phyloP scores from a whole-genome alignment of 1,140 invertebrate genomes.

The Oedothorax gibbosus region DNA sequence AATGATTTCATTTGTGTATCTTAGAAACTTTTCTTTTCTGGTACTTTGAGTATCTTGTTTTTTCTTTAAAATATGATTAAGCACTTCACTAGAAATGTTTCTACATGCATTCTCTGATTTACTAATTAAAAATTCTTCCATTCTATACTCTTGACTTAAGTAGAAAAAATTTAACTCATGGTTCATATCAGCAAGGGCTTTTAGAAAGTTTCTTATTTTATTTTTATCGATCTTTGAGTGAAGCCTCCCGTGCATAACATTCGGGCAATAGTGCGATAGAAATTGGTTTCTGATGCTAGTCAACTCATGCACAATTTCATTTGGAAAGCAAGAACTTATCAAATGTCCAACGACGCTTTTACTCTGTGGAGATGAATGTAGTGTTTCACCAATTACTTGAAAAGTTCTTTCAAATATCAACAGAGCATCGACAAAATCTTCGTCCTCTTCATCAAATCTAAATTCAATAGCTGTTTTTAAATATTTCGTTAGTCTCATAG shows the following conservation, averaged over 20 bases:
- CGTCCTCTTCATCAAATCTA: background rate
- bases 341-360: background rate
- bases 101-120: no score
- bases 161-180: background rate
- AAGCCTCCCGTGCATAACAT: background rate
- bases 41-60: no score
- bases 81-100: no score
- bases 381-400: conserved; percentile 23
- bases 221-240: background rate
- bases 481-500: background rate
- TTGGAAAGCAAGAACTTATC: background rate
- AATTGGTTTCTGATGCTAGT: background rate
- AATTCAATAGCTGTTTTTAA: background rate
- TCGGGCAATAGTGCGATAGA: background rate
- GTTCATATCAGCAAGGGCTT: background rate
- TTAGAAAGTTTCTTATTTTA: background rate
- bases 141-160: background rate
- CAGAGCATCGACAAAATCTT: background rate
- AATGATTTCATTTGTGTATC: no score
- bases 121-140: conserved; percentile 4
- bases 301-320: background rate
- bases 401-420: conserved; percentile 15
- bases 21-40: no score
- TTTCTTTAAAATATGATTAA: no score
- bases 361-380: background rate